phyloP scores from a whole-genome alignment of 2,888 invertebrate genomes.

The Margaritifera margaritifera region DNA sequence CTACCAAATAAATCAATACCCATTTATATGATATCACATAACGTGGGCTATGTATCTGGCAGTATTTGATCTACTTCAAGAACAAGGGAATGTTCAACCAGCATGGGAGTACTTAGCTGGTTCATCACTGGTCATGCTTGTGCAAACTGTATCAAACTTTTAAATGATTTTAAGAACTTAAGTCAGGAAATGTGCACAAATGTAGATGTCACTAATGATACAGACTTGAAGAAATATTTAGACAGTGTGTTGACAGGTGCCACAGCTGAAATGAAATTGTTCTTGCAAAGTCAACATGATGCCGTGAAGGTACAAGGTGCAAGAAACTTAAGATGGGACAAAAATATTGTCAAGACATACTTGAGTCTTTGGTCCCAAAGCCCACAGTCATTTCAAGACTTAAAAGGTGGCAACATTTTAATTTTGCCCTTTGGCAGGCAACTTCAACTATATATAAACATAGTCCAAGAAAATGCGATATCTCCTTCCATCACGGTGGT shows the following conservation, averaged over 20 bases:
- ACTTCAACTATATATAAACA: constrained; percentile 11
- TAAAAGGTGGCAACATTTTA: constrained; percentile 12
- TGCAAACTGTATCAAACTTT: too few species aligned
- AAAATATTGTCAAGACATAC: constrained; percentile 12
- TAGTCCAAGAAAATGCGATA: constrained; percentile 1
- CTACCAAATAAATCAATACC: background rate
- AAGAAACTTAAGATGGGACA: constrained; percentile 11
- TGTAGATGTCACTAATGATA: constrained; percentile 1
- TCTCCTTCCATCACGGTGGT: constrained; percentile 11
- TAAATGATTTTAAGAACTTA: too few species aligned
- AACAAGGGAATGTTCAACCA: background rate
- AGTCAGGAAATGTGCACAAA: background rate
- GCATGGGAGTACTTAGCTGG: constrained; percentile 4
- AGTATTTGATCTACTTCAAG: background rate
- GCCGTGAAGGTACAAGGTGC: constrained; percentile 1
- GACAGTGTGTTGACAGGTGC: constrained; percentile 11
- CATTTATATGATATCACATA: background rate
- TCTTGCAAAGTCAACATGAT: constrained; percentile 13
- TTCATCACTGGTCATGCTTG: too few species aligned
- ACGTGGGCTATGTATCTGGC: background rate
- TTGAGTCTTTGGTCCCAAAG: constrained; percentile 12
- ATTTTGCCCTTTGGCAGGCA: constrained; percentile 14
- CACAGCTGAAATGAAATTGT: too few species aligned
- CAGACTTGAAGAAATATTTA: constrained; percentile 7
- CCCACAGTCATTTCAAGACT: constrained; percentile 7